phyloP scores from a whole-genome alignment of 2,113 vertebrate species.

The Oryzias celebensis region DNA sequence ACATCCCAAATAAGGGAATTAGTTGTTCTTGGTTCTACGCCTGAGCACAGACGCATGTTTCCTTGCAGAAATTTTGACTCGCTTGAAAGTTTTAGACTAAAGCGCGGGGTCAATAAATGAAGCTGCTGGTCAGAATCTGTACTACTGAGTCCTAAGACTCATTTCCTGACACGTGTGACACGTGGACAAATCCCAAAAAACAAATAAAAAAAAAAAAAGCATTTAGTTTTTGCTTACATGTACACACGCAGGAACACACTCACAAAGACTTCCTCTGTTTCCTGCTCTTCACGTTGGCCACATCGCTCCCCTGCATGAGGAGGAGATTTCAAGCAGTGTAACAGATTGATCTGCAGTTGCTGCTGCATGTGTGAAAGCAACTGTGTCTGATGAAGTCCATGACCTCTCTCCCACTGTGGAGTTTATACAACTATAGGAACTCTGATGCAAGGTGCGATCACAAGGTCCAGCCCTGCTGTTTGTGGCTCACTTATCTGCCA shows the following conservation, averaged over 20 bases:
- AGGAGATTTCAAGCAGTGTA: slow-evolving; percentile 8
- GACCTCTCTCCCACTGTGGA: not conserved
- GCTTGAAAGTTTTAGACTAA: too few relatives aligned
- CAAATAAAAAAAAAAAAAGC: slow-evolving; percentile 1
- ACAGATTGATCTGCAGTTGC: slow-evolving; percentile 35
- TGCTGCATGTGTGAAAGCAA: slow-evolving; percentile 8
- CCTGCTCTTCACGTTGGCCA: not conserved
- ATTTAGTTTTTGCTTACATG: not conserved
- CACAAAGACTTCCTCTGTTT: slow-evolving; percentile 18
- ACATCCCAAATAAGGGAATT: too few relatives aligned
- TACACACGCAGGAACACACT: not conserved
- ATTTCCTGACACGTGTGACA: slow-evolving; percentile 21
- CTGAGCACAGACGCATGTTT: too few relatives aligned
- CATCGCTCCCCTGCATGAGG: not conserved
- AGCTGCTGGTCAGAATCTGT: not conserved
- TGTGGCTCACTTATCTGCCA: slow-evolving; percentile 32
- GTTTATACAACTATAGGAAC: slow-evolving; percentile 9
- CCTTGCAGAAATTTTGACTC: too few relatives aligned
- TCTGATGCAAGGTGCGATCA: slow-evolving; percentile 19
- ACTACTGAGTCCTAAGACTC: not conserved
- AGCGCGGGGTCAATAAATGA: not conserved
- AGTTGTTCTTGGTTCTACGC: too few relatives aligned
- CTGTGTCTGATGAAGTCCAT: slow-evolving; percentile 12
- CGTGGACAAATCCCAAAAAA: not conserved
- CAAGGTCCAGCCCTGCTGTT: slow-evolving; percentile 14